Conservation (phyloP, 2,113 vertebrate genomes). For the Oplegnathus fasciatus region DNA sequence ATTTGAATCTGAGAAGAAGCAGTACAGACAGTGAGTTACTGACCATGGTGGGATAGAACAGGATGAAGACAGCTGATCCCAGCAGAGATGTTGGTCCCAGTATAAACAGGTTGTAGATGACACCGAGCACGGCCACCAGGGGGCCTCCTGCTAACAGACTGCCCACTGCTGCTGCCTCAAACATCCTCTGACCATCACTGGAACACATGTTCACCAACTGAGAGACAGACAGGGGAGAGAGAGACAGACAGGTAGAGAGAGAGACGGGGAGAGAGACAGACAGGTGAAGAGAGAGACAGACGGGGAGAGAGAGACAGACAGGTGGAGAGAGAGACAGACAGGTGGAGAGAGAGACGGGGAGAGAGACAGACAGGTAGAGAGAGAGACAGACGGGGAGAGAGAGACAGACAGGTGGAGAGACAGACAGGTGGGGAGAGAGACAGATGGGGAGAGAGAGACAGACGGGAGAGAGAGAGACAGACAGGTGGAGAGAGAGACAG, state of each 20-base stretch:
- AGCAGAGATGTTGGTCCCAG: slow-evolving; percentile 93
- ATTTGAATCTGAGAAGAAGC: too few relatives aligned
- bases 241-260: background rate
- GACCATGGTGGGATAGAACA: slow-evolving; percentile 96
- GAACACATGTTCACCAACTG: slow-evolving; percentile 95
- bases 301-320: background rate
- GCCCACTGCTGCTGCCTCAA: slow-evolving; percentile 93
- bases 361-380: background rate
- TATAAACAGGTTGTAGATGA: slow-evolving; percentile 91
- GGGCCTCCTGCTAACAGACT: slow-evolving; percentile 93
- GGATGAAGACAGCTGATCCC: slow-evolving; percentile 93
- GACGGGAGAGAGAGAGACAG: background rate
- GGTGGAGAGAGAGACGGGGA: background rate
- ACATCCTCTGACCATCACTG: slow-evolving; percentile 93
- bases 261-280: background rate
- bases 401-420: too few relatives aligned
- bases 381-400: background rate
- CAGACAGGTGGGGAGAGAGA: background rate
- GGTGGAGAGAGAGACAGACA: background rate
- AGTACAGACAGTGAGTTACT: too few relatives aligned
- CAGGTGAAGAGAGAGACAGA: background rate
- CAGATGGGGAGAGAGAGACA: background rate
- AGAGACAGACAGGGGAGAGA: background rate
- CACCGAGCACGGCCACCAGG: slow-evolving; percentile 91
- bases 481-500: background rate